Evolutionary conservation across 2,113 vertebrate genomes (phyloP).

Genomic region (Morone saxatilis): DNA sequence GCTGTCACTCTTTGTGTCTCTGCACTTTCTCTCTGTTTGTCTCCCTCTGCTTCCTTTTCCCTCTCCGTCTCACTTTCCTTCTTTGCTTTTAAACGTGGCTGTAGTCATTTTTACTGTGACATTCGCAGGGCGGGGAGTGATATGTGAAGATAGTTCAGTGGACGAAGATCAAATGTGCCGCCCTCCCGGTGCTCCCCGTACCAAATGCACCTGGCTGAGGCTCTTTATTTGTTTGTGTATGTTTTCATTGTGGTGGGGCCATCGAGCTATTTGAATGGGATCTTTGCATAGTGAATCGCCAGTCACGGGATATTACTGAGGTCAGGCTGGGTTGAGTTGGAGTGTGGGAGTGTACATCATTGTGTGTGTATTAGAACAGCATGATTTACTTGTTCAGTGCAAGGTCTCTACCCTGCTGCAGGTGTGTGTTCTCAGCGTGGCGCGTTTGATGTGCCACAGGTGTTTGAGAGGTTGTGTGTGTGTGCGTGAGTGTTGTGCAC

Average conservation of each 20-base stretch:
- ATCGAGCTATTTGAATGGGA: conserved; percentile 60
- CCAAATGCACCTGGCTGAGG: conserved; percentile 49
- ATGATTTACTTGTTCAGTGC: conserved; percentile 67
- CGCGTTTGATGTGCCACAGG: conserved; percentile 74
- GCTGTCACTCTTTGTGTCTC: conserved; percentile 29
- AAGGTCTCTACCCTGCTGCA: conserved; percentile 58
- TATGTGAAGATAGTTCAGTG: conserved; percentile 12
- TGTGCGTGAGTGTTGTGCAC: conserved; percentile 6
- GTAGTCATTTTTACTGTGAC: conserved; percentile 5
- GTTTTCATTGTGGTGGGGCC: conserved; percentile 35
- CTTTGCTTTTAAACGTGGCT: background rate
- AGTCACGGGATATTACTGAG: conserved; percentile 46
- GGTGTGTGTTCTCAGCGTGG: conserved; percentile 68
- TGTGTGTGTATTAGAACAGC: conserved; percentile 53
- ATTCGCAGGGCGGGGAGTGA: conserved; percentile 4
- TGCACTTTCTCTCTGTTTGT: conserved; percentile 16
- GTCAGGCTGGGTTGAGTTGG: conserved; percentile 40
- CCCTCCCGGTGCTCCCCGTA: background rate
- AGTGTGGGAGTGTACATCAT: conserved; percentile 15
- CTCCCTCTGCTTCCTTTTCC: background rate
- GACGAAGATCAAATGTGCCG: conserved; percentile 17
- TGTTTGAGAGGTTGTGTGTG: conserved; percentile 49
- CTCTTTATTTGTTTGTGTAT: conserved; percentile 52
- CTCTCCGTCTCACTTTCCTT: background rate
- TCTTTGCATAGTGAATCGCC: conserved; percentile 65